phyloP scores from a whole-genome alignment of 2,797 vertebrate genomes.

The Darevskia nairensis region DNA sequence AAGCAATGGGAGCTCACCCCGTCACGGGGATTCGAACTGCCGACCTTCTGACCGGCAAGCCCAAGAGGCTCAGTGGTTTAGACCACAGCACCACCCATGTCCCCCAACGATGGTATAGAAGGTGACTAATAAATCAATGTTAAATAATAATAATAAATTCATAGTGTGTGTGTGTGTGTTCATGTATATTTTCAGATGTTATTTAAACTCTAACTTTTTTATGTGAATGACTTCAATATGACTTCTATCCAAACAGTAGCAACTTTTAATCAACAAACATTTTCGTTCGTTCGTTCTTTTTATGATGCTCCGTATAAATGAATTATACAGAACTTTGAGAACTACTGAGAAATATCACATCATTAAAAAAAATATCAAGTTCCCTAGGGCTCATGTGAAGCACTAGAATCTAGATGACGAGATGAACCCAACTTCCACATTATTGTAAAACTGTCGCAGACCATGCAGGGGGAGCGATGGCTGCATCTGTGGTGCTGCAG shows the following conservation, averaged over 20 bases:
- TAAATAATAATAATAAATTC: not conserved
- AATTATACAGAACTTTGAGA: conserved; percentile 15
- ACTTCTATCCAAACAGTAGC: not conserved
- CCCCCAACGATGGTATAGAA: too few species aligned
- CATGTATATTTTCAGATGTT: not conserved
- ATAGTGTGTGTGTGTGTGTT: not conserved
- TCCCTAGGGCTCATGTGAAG: conserved; percentile 36
- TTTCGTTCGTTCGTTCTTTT: conserved; percentile 8
- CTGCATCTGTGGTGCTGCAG: conserved; percentile 23
- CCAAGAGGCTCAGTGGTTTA: too few species aligned
- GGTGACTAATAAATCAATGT: too few species aligned
- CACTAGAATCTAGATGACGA: not conserved
- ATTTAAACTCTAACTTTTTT: conserved; percentile 1
- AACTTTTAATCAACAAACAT: conserved; percentile 36
- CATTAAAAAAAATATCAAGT: conserved; percentile 8
- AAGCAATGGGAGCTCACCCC: too few species aligned
- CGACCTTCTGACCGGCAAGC: too few species aligned
- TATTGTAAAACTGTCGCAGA: conserved; percentile 14
- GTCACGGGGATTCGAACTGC: rapidly evolving
- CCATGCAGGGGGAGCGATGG: conserved; percentile 21
- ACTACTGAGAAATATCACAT: conserved; percentile 40
- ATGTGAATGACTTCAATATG: conserved; percentile 13
- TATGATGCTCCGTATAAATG: conserved; percentile 36
- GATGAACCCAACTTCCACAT: conserved; percentile 17
- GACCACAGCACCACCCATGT: too few species aligned